phyloP scores from a whole-genome alignment of 2,113 vertebrate species.

The Chunga burmeisteri region DNA sequence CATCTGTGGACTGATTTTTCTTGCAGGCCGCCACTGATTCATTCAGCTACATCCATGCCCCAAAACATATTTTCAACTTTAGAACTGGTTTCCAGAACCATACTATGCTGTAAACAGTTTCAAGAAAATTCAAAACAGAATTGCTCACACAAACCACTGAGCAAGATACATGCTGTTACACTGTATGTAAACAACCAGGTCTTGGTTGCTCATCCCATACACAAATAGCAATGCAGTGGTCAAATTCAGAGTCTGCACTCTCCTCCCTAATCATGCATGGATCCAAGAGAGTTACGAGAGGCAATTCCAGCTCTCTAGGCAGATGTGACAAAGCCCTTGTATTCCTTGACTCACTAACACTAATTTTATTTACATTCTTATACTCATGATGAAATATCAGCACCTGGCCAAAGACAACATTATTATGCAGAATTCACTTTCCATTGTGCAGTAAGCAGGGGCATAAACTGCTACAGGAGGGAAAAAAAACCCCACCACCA shows the following conservation, averaged over 20 bases:
- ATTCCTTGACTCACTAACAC: not conserved
- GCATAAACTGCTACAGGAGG: not conserved
- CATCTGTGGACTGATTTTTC: not conserved
- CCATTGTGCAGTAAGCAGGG: not conserved
- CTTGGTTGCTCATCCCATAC: not conserved
- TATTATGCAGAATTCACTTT: not conserved
- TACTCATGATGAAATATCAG: not conserved
- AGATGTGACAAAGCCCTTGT: not conserved
- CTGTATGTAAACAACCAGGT: not conserved
- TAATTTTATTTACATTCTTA: not conserved
- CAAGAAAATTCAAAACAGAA: not conserved
- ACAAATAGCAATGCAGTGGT: not conserved
- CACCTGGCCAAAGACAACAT: not conserved
- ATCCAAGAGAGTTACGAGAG: rapidly evolving
- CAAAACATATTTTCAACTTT: rapidly evolving
- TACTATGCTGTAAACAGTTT: not conserved
- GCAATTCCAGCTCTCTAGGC: not conserved
- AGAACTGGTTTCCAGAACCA: not conserved
- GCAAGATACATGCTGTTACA: not conserved
- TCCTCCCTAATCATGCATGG: not conserved
- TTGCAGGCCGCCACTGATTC: not conserved
- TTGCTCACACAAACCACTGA: not conserved
- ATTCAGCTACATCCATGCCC: not conserved
- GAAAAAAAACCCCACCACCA: not conserved
- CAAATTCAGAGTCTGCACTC: not conserved